Evolutionary conservation across 2,113 vertebrate genomes (phyloP), one percentile per base, ranked within the genome.

Genomic region (Pseudorectes ferrugineus): DNA sequence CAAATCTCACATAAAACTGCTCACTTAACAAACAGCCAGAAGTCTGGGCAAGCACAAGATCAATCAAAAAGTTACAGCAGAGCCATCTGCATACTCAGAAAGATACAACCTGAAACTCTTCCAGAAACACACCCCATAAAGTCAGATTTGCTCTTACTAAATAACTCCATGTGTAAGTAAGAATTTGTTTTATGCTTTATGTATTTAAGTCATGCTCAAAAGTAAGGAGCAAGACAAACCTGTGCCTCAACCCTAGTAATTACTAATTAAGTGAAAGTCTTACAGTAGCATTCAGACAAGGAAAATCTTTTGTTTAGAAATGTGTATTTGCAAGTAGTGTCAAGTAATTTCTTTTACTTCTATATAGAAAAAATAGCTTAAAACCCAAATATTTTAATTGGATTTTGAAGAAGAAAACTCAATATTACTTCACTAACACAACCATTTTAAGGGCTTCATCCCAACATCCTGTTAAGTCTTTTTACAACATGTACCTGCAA

Each of bases 191-290:
- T 26, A 89, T 15, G 49, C 46, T 38, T 70, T 59, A 42, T 5
- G 6, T 42, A 51, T 48, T 91, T 58, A 57, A 96, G 58, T 11
- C 62, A 77, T 17, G 11, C 71, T 90, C 75, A 92, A 54, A 76
- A 93, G 59, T 9, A 13, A 86, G 54, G 51, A 94, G 72, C 88
- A 93, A 85, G 82, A 96, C 43, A 90, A 95, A 95, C 90, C 85
- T 95, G 93, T 63, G 72, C 45, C 51, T 90, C 87, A 79, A 82
- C 75, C 17, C 51, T 22, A 63, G 40, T 33, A 88, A 95, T 59
- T 71, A 43, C 85, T 90, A 84, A 90, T 84, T 72, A 88, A 76
- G 58, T 51, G 14, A 43, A 93, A 97, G 71, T 83, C 68, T 31
- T 71, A 62, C 4, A 77, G 51, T 16, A 67, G 38, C 48, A 76